Evolutionary conservation across 2,113 vertebrate genomes (phyloP), one percentile per base, ranked within the genome.

Genomic region (Pelodiscus sinensis): DNA sequence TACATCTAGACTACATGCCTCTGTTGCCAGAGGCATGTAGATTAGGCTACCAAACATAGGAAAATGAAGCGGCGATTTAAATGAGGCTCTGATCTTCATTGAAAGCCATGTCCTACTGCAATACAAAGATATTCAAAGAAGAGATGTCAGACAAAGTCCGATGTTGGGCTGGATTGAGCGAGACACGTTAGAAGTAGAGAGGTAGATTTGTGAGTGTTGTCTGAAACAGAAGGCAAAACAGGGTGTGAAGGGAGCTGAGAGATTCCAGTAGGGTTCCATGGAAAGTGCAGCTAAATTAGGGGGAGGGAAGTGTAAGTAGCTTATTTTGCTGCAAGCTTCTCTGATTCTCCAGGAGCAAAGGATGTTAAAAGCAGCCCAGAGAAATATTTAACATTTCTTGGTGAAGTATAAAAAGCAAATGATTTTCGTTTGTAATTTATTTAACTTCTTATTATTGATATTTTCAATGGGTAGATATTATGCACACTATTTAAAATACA

Each of bases 401-500:
- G 21, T 94, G 62, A 58, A 11, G 1, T 29, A 25, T 0, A 81
- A 79, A 80, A 88, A 90, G 5, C 22, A 88, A 16, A 81, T 86
- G 21, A 51, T 56, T 71, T 85, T 71, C 86, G 31, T 56, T 90
- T 22, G 44, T 24, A 87, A 92, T 77, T 85, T 73, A 84, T 60
- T 83, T 55, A 0, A 11, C 54, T 75, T 96, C 78, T 94, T 85
- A 62, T 82, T 73, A 93, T 12, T 9, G 95, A 81, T 96, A 93
- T 79, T 94, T 78, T 90, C 62, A 96, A 95, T 89, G 86, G 60
- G 68, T 93, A 96, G 62, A 93, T 97, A 92, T 84, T 5, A 95
- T 50, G 89, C 27, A 81, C 65, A 84, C 71, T 91, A 95, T 81
- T 96, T 91, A 87, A 93, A 94, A 84, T 84, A 95, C 91, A 85